Evolutionary conservation across 2,888 invertebrate species (phyloP).

Genomic region (Prenolepis imparis): DNA sequence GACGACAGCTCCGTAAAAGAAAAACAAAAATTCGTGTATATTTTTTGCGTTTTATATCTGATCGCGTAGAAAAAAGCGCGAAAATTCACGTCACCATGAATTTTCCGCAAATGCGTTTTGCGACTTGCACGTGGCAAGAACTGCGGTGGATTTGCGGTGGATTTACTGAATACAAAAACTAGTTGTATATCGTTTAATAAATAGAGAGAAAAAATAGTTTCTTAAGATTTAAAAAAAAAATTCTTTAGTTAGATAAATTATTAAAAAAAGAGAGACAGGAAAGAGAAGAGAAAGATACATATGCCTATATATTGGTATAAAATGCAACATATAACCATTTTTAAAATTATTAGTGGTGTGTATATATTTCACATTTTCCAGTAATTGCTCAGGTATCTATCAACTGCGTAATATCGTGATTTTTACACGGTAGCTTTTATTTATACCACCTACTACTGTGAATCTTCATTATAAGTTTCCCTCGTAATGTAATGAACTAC

Average conservation of each 20-base stretch:
- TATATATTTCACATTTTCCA: neutral
- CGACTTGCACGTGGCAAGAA: conserved; percentile 7
- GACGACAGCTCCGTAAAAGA: neutral
- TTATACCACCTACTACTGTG: neutral
- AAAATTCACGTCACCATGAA: neutral
- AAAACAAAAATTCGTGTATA: conserved; percentile 17
- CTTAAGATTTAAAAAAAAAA: neutral
- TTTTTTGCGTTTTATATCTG: conserved; percentile 22
- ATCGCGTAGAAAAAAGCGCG: neutral
- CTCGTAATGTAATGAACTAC: neutral
- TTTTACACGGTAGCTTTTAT: neutral
- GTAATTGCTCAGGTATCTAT: neutral
- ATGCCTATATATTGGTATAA: neutral
- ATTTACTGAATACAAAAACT: neutral
- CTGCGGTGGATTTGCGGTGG: neutral
- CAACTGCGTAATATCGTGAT: neutral
- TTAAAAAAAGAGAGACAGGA: neutral
- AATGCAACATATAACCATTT: neutral
- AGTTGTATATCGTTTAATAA: neutral
- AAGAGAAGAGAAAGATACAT: neutral
- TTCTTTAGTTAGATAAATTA: neutral
- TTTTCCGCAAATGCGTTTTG: conserved; percentile 10
- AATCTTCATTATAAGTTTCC: neutral
- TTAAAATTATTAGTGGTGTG: neutral
- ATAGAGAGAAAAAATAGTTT: neutral